phyloP scores from a whole-genome alignment of 2,113 vertebrate genomes.

The Oreamnos americanus region DNA sequence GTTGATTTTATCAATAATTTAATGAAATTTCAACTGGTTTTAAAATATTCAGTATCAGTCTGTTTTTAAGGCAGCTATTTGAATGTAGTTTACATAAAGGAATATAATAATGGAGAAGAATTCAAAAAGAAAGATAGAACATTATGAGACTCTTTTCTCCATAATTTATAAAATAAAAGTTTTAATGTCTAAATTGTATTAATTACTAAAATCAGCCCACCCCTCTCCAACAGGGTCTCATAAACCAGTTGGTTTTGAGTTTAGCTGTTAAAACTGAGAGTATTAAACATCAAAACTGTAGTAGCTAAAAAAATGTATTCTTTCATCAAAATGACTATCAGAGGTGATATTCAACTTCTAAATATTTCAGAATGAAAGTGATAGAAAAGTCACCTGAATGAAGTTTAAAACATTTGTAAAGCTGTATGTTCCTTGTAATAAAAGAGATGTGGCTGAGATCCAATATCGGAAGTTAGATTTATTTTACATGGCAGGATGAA shows the following conservation, averaged over 20 bases:
- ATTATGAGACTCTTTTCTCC: neutral
- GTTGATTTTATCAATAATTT: constrained; percentile 32
- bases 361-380: constrained; percentile 8
- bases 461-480: neutral
- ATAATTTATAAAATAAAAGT: constrained; percentile 25
- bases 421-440: neutral
- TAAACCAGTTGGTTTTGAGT: neutral
- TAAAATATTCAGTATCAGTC: constrained; percentile 11
- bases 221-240: neutral
- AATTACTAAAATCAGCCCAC: neutral
- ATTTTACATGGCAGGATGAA: neutral
- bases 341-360: neutral
- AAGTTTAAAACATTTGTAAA: neutral
- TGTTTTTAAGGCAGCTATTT: constrained; percentile 14
- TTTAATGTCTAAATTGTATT: neutral
- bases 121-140: constrained; percentile 18
- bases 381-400: neutral
- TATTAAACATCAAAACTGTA: neutral
- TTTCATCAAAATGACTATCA: neutral
- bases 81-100: neutral
- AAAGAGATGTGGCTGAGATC: neutral
- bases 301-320: neutral
- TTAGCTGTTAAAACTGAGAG: constrained; percentile 23
- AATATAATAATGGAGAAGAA: neutral
- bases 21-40: constrained; percentile 41